These are phyloP conservation scores for Escarpia spicata DNA, from an alignment of 2,888 invertebrate species.

Conservation along the genomic window DNA sequence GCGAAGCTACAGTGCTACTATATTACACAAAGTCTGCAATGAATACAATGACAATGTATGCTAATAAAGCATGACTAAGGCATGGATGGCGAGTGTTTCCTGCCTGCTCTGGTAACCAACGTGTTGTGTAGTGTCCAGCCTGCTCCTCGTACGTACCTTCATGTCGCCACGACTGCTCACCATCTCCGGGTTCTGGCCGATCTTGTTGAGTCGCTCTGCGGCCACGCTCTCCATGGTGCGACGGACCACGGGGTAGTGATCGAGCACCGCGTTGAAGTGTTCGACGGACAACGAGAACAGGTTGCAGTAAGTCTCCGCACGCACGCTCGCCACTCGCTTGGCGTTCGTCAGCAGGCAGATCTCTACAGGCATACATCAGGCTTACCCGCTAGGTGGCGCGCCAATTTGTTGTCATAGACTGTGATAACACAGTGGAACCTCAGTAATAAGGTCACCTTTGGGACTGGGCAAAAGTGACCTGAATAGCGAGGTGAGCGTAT, in stretches of 20 bases:
- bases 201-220: conserved; percentile 96
- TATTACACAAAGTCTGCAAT: conserved; percentile 14
- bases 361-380: conserved; percentile 69
- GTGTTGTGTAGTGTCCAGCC: neutral
- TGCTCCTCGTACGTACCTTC: neutral
- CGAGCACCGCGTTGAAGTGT: conserved; percentile 96
- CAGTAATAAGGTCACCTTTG: too few species aligned
- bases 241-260: conserved; percentile 98
- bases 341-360: conserved; percentile 98
- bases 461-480: too few species aligned
- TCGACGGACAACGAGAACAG: conserved; percentile 97
- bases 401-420: too few species aligned
- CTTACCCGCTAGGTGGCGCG: neutral
- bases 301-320: conserved; percentile 98
- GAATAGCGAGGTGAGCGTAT: too few species aligned
- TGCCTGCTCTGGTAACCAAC: neutral
- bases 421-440: too few species aligned
- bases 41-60: conserved; percentile 1
- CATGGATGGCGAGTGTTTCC: too few species aligned
- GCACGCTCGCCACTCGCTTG: conserved; percentile 93
- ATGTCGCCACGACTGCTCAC: conserved; percentile 63
- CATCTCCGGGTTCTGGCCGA: conserved; percentile 89
- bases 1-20: neutral
- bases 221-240: conserved; percentile 99
- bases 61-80: too few species aligned